Conservation (phyloP, 1,140 invertebrate species). For the Trissolcus basalis region DNA sequence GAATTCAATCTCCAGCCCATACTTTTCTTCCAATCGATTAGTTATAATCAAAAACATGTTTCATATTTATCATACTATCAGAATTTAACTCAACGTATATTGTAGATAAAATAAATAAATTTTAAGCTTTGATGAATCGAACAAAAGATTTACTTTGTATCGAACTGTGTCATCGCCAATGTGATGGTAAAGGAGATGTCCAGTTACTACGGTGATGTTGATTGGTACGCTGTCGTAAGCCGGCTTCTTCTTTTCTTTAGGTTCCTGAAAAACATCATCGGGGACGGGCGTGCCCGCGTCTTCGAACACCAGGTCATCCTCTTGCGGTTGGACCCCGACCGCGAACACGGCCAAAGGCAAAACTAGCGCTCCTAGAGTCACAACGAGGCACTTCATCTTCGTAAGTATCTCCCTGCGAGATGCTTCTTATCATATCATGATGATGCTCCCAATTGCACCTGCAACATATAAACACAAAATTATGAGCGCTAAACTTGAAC, state of each 20-base stretch:
- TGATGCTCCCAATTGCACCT: slow-evolving; percentile 62
- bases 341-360: slow-evolving; percentile 44
- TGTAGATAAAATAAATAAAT: background rate
- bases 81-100: no score
- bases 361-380: slow-evolving; percentile 54
- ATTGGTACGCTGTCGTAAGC: slow-evolving; percentile 68
- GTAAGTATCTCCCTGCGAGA: slow-evolving; percentile 34
- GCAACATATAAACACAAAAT: slow-evolving; percentile 41
- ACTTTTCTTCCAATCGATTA: background rate
- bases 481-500: background rate
- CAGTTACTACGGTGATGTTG: slow-evolving; percentile 69
- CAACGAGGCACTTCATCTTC: slow-evolving; percentile 67
- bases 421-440: slow-evolving; percentile 70
- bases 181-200: slow-evolving; percentile 74
- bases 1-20: background rate
- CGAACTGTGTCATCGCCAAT: slow-evolving; percentile 65
- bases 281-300: slow-evolving; percentile 63
- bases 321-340: slow-evolving; percentile 55
- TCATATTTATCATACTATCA: no score
- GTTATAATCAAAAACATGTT: no score
- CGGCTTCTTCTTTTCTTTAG: slow-evolving; percentile 42
- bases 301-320: slow-evolving; percentile 74
- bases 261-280: slow-evolving; percentile 38
- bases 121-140: background rate
- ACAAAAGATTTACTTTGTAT: slow-evolving; percentile 13